Base-by-base conservation (phyloP, 2,113 vertebrate species). In the Fukomys damarensis region DNA sequence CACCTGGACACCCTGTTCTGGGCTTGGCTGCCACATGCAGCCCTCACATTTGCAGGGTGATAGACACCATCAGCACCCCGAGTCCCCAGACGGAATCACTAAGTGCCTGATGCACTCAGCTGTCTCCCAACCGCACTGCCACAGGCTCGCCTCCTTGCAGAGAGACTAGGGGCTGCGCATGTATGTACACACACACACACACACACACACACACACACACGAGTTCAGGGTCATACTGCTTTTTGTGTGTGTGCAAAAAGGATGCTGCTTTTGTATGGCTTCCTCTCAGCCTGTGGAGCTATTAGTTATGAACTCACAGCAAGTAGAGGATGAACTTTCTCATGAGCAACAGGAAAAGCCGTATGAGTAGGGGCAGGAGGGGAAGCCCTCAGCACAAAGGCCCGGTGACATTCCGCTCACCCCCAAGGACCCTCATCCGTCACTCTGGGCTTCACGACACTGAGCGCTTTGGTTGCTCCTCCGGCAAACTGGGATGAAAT, bases 391-490 rank as follows among this genome's bases (percentile, higher is more conserved):
- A 0, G 0, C 0, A 1, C 5, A 10, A 35, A 49, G 3, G 9
- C 28, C 0, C 0, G 2, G 88, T 6, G 56, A n/a, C 0, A 2
- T 2, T 3, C 26, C n/a, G 43, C n/a, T 28, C 35, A 9, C 61
- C 32, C 46, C 12, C 35, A 38, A 72, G 13, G 46, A 63, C 52
- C 66, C 13, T 84, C 38, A 1, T 30, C 82, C 49, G 20, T 32
- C 86, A 49, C 8, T 26, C 24, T 7, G 2, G 49, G 35, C 38
- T 46, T 43, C 5, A 43, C 17, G 79, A 82, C 72, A 19, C 14
- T 46, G 76, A 56, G 16, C 4, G 2, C 14, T 58, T 84, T 6
- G 32, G 2, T 72, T 7, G 35, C 2, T n/a, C 30, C 86, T 52
- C 5, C 9, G 24, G n/a, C 94, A 41, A 80, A 54, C n/a, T 32